Evolutionary conservation across 2,888 invertebrate genomes (phyloP), one percentile per base, ranked within the genome.

Genomic region (Prosopocoilus inquinatus): DNA sequence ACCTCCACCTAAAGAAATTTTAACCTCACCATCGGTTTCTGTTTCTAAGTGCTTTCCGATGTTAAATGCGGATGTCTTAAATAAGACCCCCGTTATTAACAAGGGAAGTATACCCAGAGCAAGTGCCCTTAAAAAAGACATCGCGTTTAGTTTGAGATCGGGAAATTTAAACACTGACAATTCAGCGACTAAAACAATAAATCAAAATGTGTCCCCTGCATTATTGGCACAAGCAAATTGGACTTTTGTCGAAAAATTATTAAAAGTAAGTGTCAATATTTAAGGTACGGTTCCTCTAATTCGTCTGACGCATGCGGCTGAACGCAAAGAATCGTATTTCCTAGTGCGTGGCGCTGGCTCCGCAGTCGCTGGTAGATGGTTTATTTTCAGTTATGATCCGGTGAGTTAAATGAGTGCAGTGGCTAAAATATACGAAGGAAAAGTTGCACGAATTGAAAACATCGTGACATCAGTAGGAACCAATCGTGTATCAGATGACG

Each of bases 191-290:
- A 64, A 66, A 36, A 57, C 54, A 54, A 69, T 70, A 60, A 70
- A 74, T 57, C 84, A 86, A 1, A 86, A 86, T 61, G 84, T 85
- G 67, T 92, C 92, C 61, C 93, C 95, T 0, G 93, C 95, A 0
- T 84, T 93, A 36, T 91, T 97, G 68, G 95, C 95, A 9, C 95
- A 97, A 76, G 95, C 96, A 34, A 97, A 99, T 78, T 94, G 96
- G 89, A 92, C 94, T 16, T 99, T 99, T 80, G 97, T 99, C 46
- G 97, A 98, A 73, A 94, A 96, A 74, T 82, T 99, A 65, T 81
- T 99, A 47, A 96, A 96, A 85, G 98, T 92, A 79, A 67, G 63
- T 12, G n/a, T n/a, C n/a, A n/a, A n/a, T n/a, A n/a, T n/a, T n/a
- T n/a, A n/a, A n/a, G n/a, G n/a, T n/a, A n/a, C n/a, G n/a, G n/a